A percentile compares a stretch with the other conserved stretches of the same genome.
These are phyloP conservation scores for Cataglyphis hispanica DNA, from an alignment of 1,140 invertebrate genomes.

Conservation along the genomic window DNA sequence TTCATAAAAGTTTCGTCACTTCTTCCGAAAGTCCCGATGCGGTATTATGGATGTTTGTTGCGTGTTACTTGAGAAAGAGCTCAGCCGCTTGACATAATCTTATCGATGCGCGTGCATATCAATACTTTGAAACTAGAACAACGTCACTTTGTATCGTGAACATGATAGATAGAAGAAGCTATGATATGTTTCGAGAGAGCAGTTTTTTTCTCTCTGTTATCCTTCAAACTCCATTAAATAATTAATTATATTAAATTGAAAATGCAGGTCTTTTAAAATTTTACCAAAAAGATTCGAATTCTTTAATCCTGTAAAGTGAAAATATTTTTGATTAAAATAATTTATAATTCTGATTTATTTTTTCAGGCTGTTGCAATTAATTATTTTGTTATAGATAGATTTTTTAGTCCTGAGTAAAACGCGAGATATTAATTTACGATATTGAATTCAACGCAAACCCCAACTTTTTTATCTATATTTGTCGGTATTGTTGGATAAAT, in stretches of 20 bases:
- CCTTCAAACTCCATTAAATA: not conserved
- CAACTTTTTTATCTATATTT: not conserved
- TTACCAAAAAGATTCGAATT: not conserved
- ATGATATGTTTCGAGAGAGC: not conserved
- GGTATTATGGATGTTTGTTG: conserved; percentile 6
- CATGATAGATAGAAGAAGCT: conserved; percentile 27
- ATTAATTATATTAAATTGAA: not conserved
- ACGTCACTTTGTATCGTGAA: conserved; percentile 11
- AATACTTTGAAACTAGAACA: conserved; percentile 39
- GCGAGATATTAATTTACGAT: not conserved
- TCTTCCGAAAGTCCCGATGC: not conserved
- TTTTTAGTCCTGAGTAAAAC: not conserved
- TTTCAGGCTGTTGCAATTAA: not conserved
- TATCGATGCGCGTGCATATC: conserved; percentile 36
- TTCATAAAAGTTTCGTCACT: conserved; percentile 42
- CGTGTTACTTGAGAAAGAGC: conserved; percentile 8
- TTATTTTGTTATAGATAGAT: not conserved
- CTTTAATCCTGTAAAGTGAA: not conserved
- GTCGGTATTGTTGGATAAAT: conserved; percentile 15
- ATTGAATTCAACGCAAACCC: not conserved
- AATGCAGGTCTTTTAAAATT: not conserved
- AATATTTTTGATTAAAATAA: not conserved
- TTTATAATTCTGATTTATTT: conserved; percentile 9
- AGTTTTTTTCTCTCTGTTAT: conserved; percentile 7
- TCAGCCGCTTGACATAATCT: conserved; percentile 30